Percentiles rank a stretch among this genome's conserved stretches.
Evolutionary conservation across 1,140 invertebrate genomes (phyloP).

Genomic region (Parasteatoda tepidariorum): DNA sequence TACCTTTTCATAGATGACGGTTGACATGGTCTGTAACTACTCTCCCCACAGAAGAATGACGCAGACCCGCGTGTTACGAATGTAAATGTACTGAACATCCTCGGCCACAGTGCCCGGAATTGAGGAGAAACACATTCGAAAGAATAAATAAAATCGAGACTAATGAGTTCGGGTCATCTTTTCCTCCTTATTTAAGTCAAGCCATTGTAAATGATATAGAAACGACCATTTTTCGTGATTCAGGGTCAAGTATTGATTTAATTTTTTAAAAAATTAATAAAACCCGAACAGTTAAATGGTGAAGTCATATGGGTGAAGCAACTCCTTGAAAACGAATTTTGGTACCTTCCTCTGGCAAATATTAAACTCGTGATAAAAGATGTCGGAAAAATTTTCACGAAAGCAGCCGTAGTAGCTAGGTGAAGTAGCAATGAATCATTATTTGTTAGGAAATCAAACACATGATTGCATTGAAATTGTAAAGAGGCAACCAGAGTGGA

Average conservation of each 20-base stretch:
- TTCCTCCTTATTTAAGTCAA: too few relatives aligned
- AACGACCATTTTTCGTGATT: neutral
- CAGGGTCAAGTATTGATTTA: neutral
- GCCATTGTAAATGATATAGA: too few relatives aligned
- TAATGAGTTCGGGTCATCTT: too few relatives aligned
- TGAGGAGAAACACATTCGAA: too few relatives aligned
- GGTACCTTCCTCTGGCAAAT: too few relatives aligned
- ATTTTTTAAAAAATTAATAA: neutral
- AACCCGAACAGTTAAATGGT: neutral
- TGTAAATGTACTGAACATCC: too few relatives aligned
- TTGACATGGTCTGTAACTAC: too few relatives aligned
- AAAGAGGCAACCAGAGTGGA: neutral
- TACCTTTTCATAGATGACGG: too few relatives aligned
- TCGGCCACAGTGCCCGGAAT: too few relatives aligned
- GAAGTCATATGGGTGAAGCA: too few relatives aligned
- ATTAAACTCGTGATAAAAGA: neutral
- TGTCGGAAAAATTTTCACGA: neutral
- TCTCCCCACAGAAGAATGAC: too few relatives aligned
- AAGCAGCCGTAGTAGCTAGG: neutral
- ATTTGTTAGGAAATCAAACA: neutral
- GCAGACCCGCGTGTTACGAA: too few relatives aligned
- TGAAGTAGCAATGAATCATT: neutral
- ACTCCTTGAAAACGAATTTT: neutral
- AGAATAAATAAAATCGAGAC: neutral
- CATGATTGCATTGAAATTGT: neutral